Percentiles rank a stretch among this genome's conserved stretches.
phyloP scores from a whole-genome alignment of 1,140 invertebrate genomes.

The Drosophila pruinosa region DNA sequence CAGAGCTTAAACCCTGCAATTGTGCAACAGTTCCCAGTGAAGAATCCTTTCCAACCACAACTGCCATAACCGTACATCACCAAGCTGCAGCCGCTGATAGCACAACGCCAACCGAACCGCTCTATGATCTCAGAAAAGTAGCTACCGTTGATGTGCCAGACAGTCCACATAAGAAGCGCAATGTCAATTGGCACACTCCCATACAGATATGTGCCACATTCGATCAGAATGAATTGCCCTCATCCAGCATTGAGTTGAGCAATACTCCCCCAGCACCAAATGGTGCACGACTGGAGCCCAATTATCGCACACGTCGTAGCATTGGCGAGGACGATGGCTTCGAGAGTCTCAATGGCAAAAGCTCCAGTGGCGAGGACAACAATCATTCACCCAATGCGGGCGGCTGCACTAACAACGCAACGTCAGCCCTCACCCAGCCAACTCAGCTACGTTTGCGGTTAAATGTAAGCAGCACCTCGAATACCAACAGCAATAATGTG shows the following conservation, averaged over 20 bases:
- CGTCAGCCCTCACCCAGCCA: conserved; percentile 5
- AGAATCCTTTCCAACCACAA: conserved; percentile 52
- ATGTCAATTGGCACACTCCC: conserved; percentile 81
- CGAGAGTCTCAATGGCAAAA: conserved; percentile 92
- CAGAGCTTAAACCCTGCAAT: conserved; percentile 15
- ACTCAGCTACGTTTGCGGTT: conserved; percentile 68
- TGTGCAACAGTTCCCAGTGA: conserved; percentile 24
- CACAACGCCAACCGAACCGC: conserved; percentile 25
- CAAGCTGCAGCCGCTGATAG: conserved; percentile 18
- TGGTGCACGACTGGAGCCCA: conserved; percentile 5
- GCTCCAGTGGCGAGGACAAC: conserved; percentile 87
- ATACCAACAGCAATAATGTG: conserved; percentile 5
- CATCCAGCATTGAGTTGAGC: conserved; percentile 39
- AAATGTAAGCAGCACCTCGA: conserved; percentile 38
- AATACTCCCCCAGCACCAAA: neutral
- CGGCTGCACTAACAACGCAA: neutral
- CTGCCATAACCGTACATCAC: conserved; percentile 45
- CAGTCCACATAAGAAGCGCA: conserved; percentile 73
- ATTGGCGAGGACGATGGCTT: conserved; percentile 90
- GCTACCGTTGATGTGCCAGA: conserved; percentile 31
- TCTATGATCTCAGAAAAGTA: conserved; percentile 53
- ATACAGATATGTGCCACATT: conserved; percentile 71
- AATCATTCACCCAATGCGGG: conserved; percentile 69
- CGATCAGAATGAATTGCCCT: conserved; percentile 52
- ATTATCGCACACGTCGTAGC: conserved; percentile 46